phyloP scores from a whole-genome alignment of 2,888 invertebrate species.

The Griposia aprilina region DNA sequence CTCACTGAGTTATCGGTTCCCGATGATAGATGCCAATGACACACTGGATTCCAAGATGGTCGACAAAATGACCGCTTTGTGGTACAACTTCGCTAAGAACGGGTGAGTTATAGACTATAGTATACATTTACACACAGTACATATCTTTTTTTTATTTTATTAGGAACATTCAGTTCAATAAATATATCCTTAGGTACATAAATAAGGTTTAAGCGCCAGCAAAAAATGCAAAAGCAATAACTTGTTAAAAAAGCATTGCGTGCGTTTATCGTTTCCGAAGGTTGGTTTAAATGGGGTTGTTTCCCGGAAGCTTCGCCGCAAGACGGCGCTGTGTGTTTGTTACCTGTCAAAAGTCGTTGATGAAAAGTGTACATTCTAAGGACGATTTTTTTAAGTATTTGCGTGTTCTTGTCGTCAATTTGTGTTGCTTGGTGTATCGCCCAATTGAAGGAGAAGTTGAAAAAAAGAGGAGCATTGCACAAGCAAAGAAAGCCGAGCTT shows the following conservation, averaged over 20 bases:
- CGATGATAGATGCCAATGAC: slow-evolving; percentile 75
- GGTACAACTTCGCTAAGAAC: slow-evolving; percentile 87
- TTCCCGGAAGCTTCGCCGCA: no score
- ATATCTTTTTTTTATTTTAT: not conserved
- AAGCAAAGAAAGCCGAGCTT: no score
- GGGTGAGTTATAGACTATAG: slow-evolving; percentile 76
- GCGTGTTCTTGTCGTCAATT: no score
- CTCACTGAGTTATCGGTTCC: slow-evolving; percentile 80
- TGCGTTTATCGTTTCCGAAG: not conserved
- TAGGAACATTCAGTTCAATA: not conserved
- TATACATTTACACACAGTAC: not conserved
- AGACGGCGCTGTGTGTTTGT: no score
- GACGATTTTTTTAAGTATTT: no score
- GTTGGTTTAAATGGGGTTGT: no score
- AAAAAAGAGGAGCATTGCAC: no score
- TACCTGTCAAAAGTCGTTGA: no score
- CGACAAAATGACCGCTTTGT: slow-evolving; percentile 82
- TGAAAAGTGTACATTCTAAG: no score
- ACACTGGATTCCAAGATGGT: slow-evolving; percentile 84
- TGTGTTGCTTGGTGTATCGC: no score
- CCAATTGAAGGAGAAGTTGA: no score
- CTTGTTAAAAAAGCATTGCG: not conserved
- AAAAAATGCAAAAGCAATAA: not conserved
- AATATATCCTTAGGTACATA: no score
- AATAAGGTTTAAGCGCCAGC: not conserved